Base-by-base conservation (phyloP, 2,888 invertebrate species). In the Drosophila melanosoma region DNA sequence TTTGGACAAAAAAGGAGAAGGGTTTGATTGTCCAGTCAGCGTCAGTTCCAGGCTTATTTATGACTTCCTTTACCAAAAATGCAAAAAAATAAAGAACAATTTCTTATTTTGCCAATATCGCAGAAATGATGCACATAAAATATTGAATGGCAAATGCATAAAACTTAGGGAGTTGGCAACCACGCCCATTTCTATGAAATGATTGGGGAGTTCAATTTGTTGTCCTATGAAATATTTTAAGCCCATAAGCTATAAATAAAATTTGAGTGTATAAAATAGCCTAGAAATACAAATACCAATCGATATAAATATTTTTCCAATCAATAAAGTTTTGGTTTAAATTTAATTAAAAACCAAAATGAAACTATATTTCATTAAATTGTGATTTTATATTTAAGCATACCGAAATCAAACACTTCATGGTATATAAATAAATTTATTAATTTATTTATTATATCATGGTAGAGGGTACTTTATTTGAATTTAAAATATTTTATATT, bases 121-220 rank as follows among this genome's bases (percentile, higher is more conserved):
- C 85, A 85, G 63, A 89, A 85, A 82, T 70, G 83, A 70, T 75
- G 86, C 82, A 82, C 81, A 89, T 89, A 85, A 86, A 84, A 86
- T 74, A 82, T 68, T 82, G 80, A 72, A 82, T 69, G 79, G 77
- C 58, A 65, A 76, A 78, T 82, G 85, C 85, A 79, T 68, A 61
- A 67, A 59, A 68, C 53, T 51, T 51, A 67, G 78, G 67, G 52
- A 45, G 66, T 45, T 51, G 36, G 29, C 53, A 60, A 38, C 59
- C 67, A 81, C 83, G 87, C 84, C 81, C 69, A 33, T 49, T 49
- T 45, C 48, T 72, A 59, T 35, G 36, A 61, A 36, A 42, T n/a
- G n/a, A 15, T n/a, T 36, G 23, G 40, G 38, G 36, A 54, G 36
- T 57, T 36, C 4, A 10, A n/a, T 40, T 40, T 40, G 10, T n/a